phyloP scores from a whole-genome alignment of 2,113 vertebrate species.

The Perca fluviatilis region DNA sequence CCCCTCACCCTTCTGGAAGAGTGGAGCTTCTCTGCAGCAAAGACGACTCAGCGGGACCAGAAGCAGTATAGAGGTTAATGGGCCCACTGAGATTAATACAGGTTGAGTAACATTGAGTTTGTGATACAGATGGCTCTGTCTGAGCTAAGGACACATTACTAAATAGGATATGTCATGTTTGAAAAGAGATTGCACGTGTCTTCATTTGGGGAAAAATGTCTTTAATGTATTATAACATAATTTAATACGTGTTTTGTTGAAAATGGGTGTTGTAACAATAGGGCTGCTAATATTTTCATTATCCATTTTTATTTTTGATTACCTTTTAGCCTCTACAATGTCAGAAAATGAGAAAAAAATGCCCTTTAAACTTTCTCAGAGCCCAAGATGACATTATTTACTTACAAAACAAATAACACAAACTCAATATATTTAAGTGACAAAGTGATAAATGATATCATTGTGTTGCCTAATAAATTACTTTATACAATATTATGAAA shows the following conservation, averaged over 20 bases:
- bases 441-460: neutral
- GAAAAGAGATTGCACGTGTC: neutral
- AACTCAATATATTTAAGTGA: neutral
- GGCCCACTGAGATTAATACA: constrained; percentile 38
- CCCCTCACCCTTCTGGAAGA: constrained; percentile 42
- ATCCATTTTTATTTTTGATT: neutral
- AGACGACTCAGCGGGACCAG: constrained; percentile 37
- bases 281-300: neutral
- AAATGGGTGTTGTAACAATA: neutral
- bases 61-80: constrained; percentile 48
- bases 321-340: neutral
- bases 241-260: neutral
- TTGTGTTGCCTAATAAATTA: neutral
- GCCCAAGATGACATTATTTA: too few relatives aligned
- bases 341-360: neutral
- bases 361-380: neutral
- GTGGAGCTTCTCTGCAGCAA: constrained; percentile 43
- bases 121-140: constrained; percentile 33
- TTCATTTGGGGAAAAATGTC: neutral
- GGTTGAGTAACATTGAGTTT: constrained; percentile 23
- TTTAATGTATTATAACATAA: neutral
- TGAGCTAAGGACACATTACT: constrained; percentile 23
- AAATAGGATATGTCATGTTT: neutral
- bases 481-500: neutral
- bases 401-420: neutral